A percentile compares a stretch with the other conserved stretches of the same genome.
These are phyloP conservation scores for Urocyon cinereoargenteus DNA, from an alignment of 2,797 vertebrate species.

Conservation along the genomic window DNA sequence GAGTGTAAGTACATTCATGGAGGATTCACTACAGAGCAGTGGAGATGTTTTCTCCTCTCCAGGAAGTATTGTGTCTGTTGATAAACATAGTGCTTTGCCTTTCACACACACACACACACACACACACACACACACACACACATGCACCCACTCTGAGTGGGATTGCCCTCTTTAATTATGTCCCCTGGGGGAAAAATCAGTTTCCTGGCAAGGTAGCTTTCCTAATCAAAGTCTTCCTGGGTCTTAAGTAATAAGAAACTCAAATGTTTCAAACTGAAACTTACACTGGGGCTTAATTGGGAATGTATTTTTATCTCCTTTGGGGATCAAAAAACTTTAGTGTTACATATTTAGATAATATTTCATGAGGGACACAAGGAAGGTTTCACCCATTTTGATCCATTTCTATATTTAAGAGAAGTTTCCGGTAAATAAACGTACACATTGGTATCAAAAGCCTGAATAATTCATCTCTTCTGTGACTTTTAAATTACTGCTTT, in stretches of 20 bases:
- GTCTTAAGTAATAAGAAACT: conserved; percentile 51
- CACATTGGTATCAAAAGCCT: background rate
- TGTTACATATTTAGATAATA: conserved; percentile 25
- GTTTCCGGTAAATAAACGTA: conserved; percentile 17
- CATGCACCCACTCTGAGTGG: background rate
- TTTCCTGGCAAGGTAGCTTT: conserved; percentile 18
- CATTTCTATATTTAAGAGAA: conserved; percentile 30
- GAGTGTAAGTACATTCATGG: background rate
- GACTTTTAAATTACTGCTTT: conserved; percentile 42
- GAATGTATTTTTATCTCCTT: conserved; percentile 23
- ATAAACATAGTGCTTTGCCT: background rate
- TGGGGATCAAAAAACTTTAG: background rate
- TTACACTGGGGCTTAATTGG: background rate
- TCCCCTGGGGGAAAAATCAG: background rate
- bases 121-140: background rate
- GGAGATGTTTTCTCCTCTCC: background rate
- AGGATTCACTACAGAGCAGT: background rate
- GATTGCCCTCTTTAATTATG: conserved; percentile 16
- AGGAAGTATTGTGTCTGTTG: background rate
- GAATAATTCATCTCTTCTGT: background rate
- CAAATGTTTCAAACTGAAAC: conserved; percentile 20
- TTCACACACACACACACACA: background rate
- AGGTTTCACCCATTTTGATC: background rate
- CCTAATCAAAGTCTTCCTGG: conserved; percentile 56
- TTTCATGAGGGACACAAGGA: conserved; percentile 1